A percentile compares a stretch with the other conserved stretches of the same genome.
These are phyloP conservation scores for Nomada flava DNA, from an alignment of 2,888 invertebrate genomes.

Conservation along the genomic window DNA sequence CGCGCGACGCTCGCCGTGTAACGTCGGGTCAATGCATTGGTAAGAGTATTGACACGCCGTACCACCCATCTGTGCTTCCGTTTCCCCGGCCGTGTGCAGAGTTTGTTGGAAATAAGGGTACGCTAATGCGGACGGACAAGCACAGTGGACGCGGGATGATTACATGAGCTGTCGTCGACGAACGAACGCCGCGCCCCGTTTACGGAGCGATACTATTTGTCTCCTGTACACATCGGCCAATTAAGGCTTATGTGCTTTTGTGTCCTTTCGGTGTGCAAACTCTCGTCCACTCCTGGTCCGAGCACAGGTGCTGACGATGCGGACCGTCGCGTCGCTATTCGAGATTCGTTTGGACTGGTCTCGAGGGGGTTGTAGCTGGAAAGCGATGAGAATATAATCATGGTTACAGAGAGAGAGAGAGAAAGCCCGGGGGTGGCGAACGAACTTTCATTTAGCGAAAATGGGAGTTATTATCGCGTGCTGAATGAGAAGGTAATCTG, in stretches of 20 bases:
- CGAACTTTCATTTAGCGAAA: not conserved
- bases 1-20: not conserved
- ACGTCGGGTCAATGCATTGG: not conserved
- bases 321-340: slow-evolving; percentile 19
- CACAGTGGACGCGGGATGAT: slow-evolving; percentile 42
- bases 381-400: slow-evolving; percentile 35
- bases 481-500: not conserved
- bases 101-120: slow-evolving; percentile 39
- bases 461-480: not conserved
- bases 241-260: slow-evolving; percentile 69
- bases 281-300: slow-evolving; percentile 42
- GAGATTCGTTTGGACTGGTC: slow-evolving; percentile 34
- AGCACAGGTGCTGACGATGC: slow-evolving; percentile 34
- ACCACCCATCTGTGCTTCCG: slow-evolving; percentile 9
- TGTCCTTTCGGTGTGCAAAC: slow-evolving; percentile 64
- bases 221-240: slow-evolving; percentile 56
- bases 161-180: slow-evolving; percentile 45
- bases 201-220: slow-evolving; percentile 64
- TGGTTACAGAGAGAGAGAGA: slow-evolving; percentile 6
- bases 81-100: slow-evolving; percentile 11
- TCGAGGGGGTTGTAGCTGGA: slow-evolving; percentile 21
- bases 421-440: not conserved
- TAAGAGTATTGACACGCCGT: slow-evolving; percentile 1
- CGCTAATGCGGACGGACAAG: slow-evolving; percentile 50
- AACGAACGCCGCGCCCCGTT: slow-evolving; percentile 43